A percentile compares a stretch with the other conserved stretches of the same genome.
These are phyloP conservation scores for Alitta virens DNA, from an alignment of 2,888 invertebrate genomes.

Conservation along the genomic window DNA sequence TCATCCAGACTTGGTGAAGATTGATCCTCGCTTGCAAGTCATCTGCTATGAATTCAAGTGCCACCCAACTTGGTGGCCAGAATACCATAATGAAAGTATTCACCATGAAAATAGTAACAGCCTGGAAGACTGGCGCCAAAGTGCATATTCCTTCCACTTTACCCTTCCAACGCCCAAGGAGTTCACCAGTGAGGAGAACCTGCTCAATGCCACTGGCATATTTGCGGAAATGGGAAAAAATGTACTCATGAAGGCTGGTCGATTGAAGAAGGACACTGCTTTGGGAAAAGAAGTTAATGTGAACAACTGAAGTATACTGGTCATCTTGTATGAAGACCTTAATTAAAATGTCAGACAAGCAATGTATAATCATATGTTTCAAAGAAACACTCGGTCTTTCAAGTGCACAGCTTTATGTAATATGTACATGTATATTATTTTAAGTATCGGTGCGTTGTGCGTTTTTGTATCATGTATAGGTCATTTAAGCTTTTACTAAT, in stretches of 20 bases:
- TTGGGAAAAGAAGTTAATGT: no score
- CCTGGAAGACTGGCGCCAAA: conserved; percentile 40
- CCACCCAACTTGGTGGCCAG: conserved; percentile 46
- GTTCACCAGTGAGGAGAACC: conserved; percentile 31
- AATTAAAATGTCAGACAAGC: no score
- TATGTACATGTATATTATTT: no score
- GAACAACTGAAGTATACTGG: no score
- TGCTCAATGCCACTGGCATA: conserved; percentile 31
- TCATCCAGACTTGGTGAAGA: conserved; percentile 40
- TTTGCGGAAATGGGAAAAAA: conserved; percentile 48
- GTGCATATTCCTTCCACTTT: conserved; percentile 49
- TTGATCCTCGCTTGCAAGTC: conserved; percentile 44
- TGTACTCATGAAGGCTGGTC: conserved; percentile 34
- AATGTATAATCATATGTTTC: no score
- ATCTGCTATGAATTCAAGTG: conserved; percentile 48
- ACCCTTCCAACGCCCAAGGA: conserved; percentile 49
- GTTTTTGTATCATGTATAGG: no score
- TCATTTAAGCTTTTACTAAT: no score
- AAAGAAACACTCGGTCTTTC: no score
- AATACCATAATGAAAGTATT: conserved; percentile 37
- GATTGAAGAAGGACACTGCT: background rate
- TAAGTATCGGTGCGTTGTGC: no score
- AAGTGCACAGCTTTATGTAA: no score
- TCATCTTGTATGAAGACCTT: no score
- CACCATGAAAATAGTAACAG: conserved; percentile 35